These are phyloP conservation scores for Plusia festucae DNA, from an alignment of 2,888 invertebrate species.

Conservation along the genomic window DNA sequence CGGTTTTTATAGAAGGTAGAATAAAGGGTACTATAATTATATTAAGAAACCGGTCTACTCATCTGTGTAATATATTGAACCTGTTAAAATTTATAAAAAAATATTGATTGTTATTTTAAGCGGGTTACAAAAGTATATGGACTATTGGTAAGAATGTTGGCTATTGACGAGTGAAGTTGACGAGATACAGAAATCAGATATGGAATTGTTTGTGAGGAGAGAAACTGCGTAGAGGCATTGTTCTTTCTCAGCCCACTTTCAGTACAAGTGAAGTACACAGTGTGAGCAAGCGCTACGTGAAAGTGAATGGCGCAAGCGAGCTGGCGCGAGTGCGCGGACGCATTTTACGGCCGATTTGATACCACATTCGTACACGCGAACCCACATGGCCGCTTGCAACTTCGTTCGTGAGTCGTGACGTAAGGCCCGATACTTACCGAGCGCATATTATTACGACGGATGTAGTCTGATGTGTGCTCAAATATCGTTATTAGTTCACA, in stretches of 20 bases:
- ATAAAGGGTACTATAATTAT: conserved; percentile 8
- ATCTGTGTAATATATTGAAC: not conserved
- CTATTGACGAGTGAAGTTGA: conserved; percentile 46
- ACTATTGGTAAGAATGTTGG: conserved; percentile 6
- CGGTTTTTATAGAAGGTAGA: conserved; percentile 19
- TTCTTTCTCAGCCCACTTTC: conserved; percentile 84
- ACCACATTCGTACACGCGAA: conserved; percentile 78
- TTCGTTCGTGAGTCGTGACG: conserved; percentile 68
- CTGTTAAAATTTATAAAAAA: not conserved
- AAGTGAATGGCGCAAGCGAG: conserved; percentile 86
- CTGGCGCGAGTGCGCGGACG: conserved; percentile 71
- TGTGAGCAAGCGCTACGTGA: conserved; percentile 74
- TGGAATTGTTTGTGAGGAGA: conserved; percentile 82
- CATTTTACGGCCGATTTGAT: conserved; percentile 81
- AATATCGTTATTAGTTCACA: conserved; percentile 30
- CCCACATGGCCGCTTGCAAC: conserved; percentile 63
- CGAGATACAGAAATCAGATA: conserved; percentile 67
- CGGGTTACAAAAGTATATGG: not conserved
- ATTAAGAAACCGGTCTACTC: conserved; percentile 3
- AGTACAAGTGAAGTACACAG: conserved; percentile 69
- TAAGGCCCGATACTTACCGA: conserved; percentile 60
- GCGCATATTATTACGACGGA: conserved; percentile 35
- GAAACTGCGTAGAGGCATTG: conserved; percentile 83
- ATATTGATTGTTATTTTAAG: not conserved
- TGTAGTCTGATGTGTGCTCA: conserved; percentile 60